Conservation (phyloP, 1,140 invertebrate genomes). For the Orchestia grillus region DNA sequence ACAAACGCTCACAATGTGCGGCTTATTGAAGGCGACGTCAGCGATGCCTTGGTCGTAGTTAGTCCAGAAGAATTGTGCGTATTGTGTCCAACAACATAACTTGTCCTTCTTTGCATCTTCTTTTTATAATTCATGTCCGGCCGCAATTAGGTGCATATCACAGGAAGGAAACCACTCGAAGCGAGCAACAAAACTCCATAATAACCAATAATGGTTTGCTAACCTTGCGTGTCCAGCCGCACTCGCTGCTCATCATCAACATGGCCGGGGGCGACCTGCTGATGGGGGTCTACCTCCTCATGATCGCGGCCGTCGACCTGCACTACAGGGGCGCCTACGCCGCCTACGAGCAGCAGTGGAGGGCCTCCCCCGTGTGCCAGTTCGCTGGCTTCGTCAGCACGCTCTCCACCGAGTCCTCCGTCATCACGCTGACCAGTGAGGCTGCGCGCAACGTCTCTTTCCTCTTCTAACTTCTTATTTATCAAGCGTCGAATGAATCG, state of each 20-base stretch:
- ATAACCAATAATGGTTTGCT: no score
- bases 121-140: no score
- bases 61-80: no score
- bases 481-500: no score
- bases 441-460: not conserved
- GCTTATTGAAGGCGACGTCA: no score
- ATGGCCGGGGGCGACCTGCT: slow-evolving; percentile 76
- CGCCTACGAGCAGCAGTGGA: slow-evolving; percentile 74
- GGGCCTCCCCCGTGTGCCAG: slow-evolving; percentile 74
- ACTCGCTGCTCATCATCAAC: slow-evolving; percentile 77
- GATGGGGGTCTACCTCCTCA: slow-evolving; percentile 75
- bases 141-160: no score
- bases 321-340: slow-evolving; percentile 75
- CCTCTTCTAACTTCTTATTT: not conserved
- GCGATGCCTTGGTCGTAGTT: no score
- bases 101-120: no score
- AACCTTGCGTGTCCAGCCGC: slow-evolving; percentile 71
- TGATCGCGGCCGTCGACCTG: slow-evolving; percentile 74
- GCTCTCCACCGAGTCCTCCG: slow-evolving; percentile 78
- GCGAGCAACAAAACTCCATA: no score
- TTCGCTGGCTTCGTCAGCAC: slow-evolving; percentile 79
- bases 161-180: no score
- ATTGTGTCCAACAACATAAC: no score
- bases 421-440: slow-evolving; percentile 75
- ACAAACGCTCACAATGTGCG: no score